Percentiles rank a stretch among this genome's conserved stretches.
Evolutionary conservation across 23 tunicate genomes (phyloP).

Genomic region (Pegea sp.): DNA sequence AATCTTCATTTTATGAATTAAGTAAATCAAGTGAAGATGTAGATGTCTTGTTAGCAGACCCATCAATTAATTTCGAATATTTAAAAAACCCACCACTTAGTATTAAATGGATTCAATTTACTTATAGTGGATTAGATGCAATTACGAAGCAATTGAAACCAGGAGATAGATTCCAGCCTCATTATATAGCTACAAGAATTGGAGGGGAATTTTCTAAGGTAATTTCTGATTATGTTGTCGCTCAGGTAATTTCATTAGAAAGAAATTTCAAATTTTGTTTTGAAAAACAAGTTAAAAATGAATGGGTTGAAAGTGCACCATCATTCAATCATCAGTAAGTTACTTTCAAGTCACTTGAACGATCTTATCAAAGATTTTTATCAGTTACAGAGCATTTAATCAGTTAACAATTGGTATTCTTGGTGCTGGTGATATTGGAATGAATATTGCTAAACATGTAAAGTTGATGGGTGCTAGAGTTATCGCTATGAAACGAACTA

Average conservation of each 20-base stretch:
- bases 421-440: constrained; percentile 27
- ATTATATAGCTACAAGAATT: constrained; percentile 4
- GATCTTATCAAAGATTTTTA: background rate
- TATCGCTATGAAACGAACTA: constrained; percentile 3
- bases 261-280: constrained; percentile 6
- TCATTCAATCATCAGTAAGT: background rate
- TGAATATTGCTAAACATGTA: constrained; percentile 7
- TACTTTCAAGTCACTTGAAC: background rate
- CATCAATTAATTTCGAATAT: background rate
- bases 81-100: background rate
- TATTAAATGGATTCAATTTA: constrained; percentile 22
- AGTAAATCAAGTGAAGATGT: too few species aligned
- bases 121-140: constrained; percentile 16
- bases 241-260: constrained; percentile 16
- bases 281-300: constrained; percentile 1
- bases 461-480: constrained; percentile 11
- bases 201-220: constrained; percentile 1
- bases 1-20: too few species aligned
- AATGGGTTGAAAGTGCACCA: constrained; percentile 2
- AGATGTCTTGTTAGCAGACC: background rate
- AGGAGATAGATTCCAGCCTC: background rate
- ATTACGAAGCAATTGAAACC: background rate
- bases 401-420: constrained; percentile 13
- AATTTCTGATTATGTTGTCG: constrained; percentile 19
- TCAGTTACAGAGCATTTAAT: constrained; percentile 1